Percentiles rank a stretch among this genome's conserved stretches.
These are phyloP conservation scores for Hipposideros larvatus DNA, from an alignment of 2,797 vertebrate species.

Conservation along the genomic window DNA sequence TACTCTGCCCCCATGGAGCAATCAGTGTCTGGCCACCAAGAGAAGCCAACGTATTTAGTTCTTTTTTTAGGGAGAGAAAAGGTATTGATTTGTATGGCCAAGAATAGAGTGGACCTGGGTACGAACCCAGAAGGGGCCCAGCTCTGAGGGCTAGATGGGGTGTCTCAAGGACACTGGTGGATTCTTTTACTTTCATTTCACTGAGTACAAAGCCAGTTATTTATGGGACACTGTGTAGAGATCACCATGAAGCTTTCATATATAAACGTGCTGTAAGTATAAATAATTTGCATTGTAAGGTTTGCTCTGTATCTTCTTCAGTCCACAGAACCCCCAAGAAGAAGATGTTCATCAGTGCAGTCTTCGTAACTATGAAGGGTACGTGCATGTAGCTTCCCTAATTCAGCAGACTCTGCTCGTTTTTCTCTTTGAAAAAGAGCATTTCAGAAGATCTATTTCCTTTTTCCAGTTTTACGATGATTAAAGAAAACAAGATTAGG, in stretches of 20 bases:
- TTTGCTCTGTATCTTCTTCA: background rate
- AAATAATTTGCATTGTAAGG: background rate
- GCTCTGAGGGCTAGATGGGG: background rate
- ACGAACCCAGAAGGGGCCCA: background rate
- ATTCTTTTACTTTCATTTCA: background rate
- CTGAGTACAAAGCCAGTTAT: background rate
- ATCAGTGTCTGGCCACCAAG: background rate
- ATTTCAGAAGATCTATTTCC: conserved; percentile 20
- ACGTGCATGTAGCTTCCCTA: background rate
- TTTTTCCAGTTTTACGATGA: conserved; percentile 10
- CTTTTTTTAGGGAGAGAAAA: background rate
- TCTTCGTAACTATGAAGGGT: background rate
- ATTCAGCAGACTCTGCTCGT: background rate
- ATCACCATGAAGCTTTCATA: background rate
- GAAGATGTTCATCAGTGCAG: background rate
- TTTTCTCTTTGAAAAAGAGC: conserved; percentile 13
- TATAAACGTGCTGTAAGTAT: background rate
- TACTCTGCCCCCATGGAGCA: background rate
- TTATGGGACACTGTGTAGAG: background rate
- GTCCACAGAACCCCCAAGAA: background rate
- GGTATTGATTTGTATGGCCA: background rate
- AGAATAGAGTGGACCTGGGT: background rate
- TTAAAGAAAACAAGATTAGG: conserved; percentile 8
- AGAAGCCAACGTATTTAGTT: background rate
- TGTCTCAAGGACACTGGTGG: background rate